Evolutionary conservation across 2,888 invertebrate species (phyloP), one percentile per base, ranked within the genome.

Genomic region (Pseudeuparius sepicola): DNA sequence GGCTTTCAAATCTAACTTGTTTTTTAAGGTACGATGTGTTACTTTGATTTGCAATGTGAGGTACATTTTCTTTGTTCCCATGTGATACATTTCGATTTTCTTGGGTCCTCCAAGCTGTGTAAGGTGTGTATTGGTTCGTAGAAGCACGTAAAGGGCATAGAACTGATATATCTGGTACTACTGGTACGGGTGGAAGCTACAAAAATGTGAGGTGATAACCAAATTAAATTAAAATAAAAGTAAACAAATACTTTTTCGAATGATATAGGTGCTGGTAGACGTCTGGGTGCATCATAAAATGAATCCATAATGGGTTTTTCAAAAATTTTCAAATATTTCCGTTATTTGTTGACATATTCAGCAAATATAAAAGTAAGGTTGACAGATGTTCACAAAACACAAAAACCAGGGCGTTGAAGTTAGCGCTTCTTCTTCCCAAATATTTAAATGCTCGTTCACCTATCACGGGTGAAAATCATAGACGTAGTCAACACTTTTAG

Each of bases 161-260:
- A 40, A 61, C 49, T 9, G 61, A 61, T 24, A 57, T 56, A 49
- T 61, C 60, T n/a, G 61, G 60, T n/a, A 60, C 59, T 12, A 43
- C 36, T 24, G 56, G 55, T 31, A 44, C 31, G 12, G 40, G 29
- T 18, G 32, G n/a, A 25, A 47, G 40, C 44, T 47, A 10, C n/a
- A n/a, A n/a, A n/a, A n/a, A n/a, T n/a, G n/a, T n/a, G n/a, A n/a
- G n/a, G n/a, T n/a, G n/a, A n/a, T n/a, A n/a, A n/a, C n/a, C n/a
- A n/a, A n/a, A n/a, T n/a, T n/a, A n/a, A n/a, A n/a, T n/a, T n/a
- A n/a, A n/a, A 12, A 25, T 10, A 7, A 25, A 24, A 27, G 7
- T 33, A 15, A 30, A 5, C 10, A 18, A 29, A 33, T 49, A 56
- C 57, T 41, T 41, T 47, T 35, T 51, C 48, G 14, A 49, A 36